Evolutionary conservation across 2,113 vertebrate species (phyloP).

Genomic region (Sturnira hondurensis): DNA sequence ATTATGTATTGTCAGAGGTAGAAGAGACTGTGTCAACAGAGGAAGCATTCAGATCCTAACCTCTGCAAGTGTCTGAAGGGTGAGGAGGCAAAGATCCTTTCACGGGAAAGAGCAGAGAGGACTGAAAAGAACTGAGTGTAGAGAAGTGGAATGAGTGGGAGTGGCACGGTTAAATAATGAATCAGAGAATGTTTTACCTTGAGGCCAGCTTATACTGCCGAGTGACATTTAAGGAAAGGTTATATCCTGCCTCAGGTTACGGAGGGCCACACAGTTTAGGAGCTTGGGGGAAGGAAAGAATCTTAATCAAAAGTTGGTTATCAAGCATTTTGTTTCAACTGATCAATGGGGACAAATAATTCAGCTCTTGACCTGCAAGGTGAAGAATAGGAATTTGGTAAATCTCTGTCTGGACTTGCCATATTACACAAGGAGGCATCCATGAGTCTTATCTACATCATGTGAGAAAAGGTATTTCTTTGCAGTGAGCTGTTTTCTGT

Average conservation of each 20-base stretch:
- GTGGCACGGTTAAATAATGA: background rate
- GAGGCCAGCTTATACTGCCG: no score
- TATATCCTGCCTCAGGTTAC: background rate
- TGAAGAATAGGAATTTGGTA: background rate
- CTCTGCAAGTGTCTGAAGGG: background rate
- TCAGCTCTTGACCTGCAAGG: background rate
- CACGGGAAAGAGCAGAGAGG: background rate
- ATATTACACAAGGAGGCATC: background rate
- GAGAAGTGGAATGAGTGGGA: no score
- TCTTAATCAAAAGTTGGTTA: background rate
- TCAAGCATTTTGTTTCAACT: background rate
- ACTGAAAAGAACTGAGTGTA: background rate
- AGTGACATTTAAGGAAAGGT: background rate
- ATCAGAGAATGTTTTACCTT: background rate
- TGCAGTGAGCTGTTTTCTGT: background rate
- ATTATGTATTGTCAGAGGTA: background rate
- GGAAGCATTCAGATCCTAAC: background rate
- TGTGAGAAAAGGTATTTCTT: background rate
- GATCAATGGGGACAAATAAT: background rate
- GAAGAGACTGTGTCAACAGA: fast-evolving
- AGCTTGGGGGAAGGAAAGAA: background rate
- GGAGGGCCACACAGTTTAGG: background rate
- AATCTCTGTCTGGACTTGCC: background rate
- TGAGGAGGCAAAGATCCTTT: background rate
- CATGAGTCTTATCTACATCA: background rate